phyloP scores from a whole-genome alignment of 92 coral and sea anemone genomes.

The Epizoanthus illoricatus region DNA sequence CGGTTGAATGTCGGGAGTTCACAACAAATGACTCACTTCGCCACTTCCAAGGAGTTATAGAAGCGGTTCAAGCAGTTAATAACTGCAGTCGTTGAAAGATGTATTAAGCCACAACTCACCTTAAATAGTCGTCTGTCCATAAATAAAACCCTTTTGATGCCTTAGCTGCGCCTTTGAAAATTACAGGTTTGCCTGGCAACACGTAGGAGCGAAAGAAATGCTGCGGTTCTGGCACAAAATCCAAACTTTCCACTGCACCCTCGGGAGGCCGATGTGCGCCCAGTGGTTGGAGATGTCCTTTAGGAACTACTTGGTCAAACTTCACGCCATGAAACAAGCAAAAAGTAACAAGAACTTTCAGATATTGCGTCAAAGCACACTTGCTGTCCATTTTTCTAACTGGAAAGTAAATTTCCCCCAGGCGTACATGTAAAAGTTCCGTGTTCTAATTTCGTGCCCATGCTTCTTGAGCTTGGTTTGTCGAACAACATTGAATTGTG shows the following conservation, averaged over 20 bases:
- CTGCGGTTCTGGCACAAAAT: slow-evolving; percentile 62
- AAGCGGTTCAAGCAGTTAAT: background rate
- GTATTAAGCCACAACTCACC: slow-evolving; percentile 37
- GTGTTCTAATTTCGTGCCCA: slow-evolving; percentile 10
- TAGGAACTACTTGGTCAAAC: slow-evolving; percentile 50
- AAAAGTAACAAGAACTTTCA: background rate
- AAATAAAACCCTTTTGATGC: slow-evolving; percentile 67
- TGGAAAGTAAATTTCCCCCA: background rate
- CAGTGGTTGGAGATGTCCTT: slow-evolving; percentile 87
- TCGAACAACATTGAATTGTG: background rate
- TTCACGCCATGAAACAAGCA: slow-evolving; percentile 16
- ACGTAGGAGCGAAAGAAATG: slow-evolving; percentile 79
- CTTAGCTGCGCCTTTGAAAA: slow-evolving; percentile 89
- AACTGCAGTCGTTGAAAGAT: background rate
- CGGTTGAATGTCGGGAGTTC: too few relatives aligned
- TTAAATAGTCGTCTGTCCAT: slow-evolving; percentile 87
- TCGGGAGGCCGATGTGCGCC: slow-evolving; percentile 90
- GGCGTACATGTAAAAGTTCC: slow-evolving; percentile 31
- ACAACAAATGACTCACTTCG: background rate
- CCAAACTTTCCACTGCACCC: slow-evolving; percentile 50
- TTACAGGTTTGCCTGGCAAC: slow-evolving; percentile 75
- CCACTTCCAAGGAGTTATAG: background rate
- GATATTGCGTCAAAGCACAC: background rate
- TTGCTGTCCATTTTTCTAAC: background rate
- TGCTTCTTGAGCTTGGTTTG: background rate